phyloP scores from a whole-genome alignment of 1,140 invertebrate species.

The Helicoverpa armigera region DNA sequence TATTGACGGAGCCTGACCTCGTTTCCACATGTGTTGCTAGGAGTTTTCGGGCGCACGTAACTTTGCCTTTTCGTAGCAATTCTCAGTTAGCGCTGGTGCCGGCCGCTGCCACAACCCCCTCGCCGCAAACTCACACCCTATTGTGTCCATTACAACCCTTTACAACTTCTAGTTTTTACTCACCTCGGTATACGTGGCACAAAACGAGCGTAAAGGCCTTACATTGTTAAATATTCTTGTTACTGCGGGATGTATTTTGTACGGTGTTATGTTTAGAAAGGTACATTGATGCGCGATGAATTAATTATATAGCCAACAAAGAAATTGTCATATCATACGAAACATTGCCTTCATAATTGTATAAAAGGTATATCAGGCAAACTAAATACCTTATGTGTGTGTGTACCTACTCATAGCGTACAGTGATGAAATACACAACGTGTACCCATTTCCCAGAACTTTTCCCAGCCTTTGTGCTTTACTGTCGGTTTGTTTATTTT shows the following conservation, averaged over 20 bases:
- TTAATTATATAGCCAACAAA: too few species aligned
- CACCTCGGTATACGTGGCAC: slow-evolving; percentile 51
- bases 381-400: slow-evolving; percentile 1
- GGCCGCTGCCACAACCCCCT: slow-evolving; percentile 56
- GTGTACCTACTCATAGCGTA: not conserved
- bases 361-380: not conserved
- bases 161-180: slow-evolving; percentile 64
- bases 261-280: slow-evolving; percentile 22
- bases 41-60: slow-evolving; percentile 63
- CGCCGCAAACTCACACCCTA: slow-evolving; percentile 65
- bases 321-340: too few species aligned
- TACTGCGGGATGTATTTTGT: slow-evolving; percentile 38
- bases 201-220: slow-evolving; percentile 44
- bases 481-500: slow-evolving; percentile 83
- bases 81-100: slow-evolving; percentile 60
- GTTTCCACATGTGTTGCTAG: slow-evolving; percentile 57
- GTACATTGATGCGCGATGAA: not conserved
- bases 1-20: slow-evolving; percentile 56
- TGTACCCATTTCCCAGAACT: slow-evolving; percentile 72
- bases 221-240: slow-evolving; percentile 33
- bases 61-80: slow-evolving; percentile 66
- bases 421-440: slow-evolving; percentile 68
- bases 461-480: slow-evolving; percentile 73
- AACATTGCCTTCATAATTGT: not conserved
- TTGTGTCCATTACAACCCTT: slow-evolving; percentile 67